phyloP scores from a whole-genome alignment of 2,113 vertebrate genomes.

The Bostrychus sinensis region DNA sequence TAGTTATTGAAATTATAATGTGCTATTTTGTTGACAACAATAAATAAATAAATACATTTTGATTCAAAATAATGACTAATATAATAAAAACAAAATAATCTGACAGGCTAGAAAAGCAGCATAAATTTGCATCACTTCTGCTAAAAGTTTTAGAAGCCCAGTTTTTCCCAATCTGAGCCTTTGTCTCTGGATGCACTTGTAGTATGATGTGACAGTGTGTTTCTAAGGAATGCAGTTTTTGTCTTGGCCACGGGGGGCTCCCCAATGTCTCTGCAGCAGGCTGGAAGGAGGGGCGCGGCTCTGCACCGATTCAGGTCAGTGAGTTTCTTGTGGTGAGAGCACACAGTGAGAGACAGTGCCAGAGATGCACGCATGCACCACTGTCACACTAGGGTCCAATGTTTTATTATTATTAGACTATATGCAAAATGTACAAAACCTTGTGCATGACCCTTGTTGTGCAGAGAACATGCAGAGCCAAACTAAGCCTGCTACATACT shows the following conservation, averaged over 20 bases:
- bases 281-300: constrained; percentile 77
- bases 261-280: constrained; percentile 69
- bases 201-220: neutral
- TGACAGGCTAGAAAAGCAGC: too few relatives aligned
- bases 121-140: too few relatives aligned
- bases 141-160: too few relatives aligned
- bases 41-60: too few relatives aligned
- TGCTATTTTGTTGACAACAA: too few relatives aligned
- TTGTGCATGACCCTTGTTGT: constrained; percentile 18
- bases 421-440: constrained; percentile 35
- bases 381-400: constrained; percentile 36
- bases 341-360: constrained; percentile 80
- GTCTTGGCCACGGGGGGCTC: constrained; percentile 81
- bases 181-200: neutral
- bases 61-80: too few relatives aligned
- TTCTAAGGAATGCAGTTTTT: constrained; percentile 36
- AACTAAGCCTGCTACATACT: constrained; percentile 15
- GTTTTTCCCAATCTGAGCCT: too few relatives aligned
- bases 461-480: constrained; percentile 8
- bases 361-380: constrained; percentile 54
- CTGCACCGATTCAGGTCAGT: constrained; percentile 86
- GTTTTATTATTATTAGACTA: constrained; percentile 49
- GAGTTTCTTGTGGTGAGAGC: constrained; percentile 82
- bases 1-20: too few relatives aligned
- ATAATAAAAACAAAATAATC: too few relatives aligned